Conservation (phyloP, 2,888 invertebrate species). For the Diarsia mendica region DNA sequence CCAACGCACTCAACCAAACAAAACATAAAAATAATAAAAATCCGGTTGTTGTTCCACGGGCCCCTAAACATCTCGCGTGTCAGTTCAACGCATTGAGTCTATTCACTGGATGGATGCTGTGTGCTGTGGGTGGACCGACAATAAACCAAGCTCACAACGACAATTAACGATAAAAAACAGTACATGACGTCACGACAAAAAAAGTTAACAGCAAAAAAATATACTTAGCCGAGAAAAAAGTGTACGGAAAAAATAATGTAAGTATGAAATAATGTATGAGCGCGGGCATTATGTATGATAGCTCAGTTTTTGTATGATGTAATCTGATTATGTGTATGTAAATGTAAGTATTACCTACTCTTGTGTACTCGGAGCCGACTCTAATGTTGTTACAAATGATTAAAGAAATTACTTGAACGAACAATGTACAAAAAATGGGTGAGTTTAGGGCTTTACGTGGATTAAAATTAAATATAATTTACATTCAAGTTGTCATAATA, state of each 20-base stretch:
- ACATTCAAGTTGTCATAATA: not conserved
- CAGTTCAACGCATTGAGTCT: slow-evolving; percentile 35
- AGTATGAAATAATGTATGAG: slow-evolving; percentile 37
- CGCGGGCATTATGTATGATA: slow-evolving; percentile 39
- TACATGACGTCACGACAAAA: slow-evolving; percentile 43
- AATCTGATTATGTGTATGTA: slow-evolving; percentile 49
- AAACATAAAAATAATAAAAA: slow-evolving; percentile 1
- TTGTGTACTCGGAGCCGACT: slow-evolving; percentile 30
- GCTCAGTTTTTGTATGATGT: slow-evolving; percentile 31
- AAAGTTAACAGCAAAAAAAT: slow-evolving; percentile 38
- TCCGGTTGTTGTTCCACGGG: slow-evolving; percentile 12
- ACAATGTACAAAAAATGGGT: not conserved
- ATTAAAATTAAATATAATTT: not conserved
- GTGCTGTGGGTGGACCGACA: slow-evolving; percentile 52
- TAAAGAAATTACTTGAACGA: slow-evolving; percentile 4
- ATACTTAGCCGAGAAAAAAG: slow-evolving; percentile 20
- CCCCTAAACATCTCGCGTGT: slow-evolving; percentile 39
- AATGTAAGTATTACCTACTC: slow-evolving; percentile 15
- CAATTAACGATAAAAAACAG: slow-evolving; percentile 56
- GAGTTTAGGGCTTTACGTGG: not conserved
- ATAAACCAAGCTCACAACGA: slow-evolving; percentile 46
- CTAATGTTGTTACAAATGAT: slow-evolving; percentile 4
- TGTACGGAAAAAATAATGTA: slow-evolving; percentile 33
- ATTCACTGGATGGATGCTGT: slow-evolving; percentile 47
- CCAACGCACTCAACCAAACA: not conserved